Conservation (phyloP, 2,888 invertebrate species). For the Perdita meconis region DNA sequence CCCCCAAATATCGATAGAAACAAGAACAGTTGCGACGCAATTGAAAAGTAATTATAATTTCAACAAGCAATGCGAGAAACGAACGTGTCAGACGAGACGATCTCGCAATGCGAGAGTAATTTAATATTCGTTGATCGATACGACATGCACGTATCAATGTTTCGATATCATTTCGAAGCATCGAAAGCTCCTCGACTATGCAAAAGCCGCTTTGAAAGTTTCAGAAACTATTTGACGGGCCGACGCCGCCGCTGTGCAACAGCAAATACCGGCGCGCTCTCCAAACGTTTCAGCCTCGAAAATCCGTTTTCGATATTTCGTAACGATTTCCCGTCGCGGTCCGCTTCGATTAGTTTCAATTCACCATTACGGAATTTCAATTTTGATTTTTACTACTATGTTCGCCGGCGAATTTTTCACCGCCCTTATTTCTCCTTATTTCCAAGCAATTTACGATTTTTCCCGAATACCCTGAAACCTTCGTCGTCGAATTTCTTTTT, state of each 20-base stretch:
- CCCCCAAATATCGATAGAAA: too few relatives aligned
- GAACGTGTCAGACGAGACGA: not conserved
- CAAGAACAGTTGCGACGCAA: too few relatives aligned
- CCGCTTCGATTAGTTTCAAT: slow-evolving; percentile 51
- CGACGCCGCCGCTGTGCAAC: slow-evolving; percentile 24
- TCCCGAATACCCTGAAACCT: too few relatives aligned
- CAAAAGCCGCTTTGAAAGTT: slow-evolving; percentile 60
- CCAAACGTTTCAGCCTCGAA: slow-evolving; percentile 46
- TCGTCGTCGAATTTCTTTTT: too few relatives aligned
- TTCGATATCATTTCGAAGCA: slow-evolving; percentile 51
- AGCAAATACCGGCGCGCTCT: slow-evolving; percentile 56
- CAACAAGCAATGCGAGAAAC: not conserved
- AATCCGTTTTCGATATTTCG: slow-evolving; percentile 66
- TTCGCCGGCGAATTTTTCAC: not conserved
- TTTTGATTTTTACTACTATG: slow-evolving; percentile 29
- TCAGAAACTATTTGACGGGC: slow-evolving; percentile 66
- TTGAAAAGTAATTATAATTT: not conserved
- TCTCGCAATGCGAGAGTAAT: slow-evolving; percentile 34
- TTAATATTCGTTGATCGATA: slow-evolving; percentile 13
- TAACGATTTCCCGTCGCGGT: slow-evolving; percentile 50
- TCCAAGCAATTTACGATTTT: too few relatives aligned
- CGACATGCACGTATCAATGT: slow-evolving; percentile 18
- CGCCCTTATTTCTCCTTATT: not conserved
- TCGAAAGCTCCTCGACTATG: slow-evolving; percentile 54
- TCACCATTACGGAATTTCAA: slow-evolving; percentile 30